Percentiles rank a stretch among this genome's conserved stretches.
Evolutionary conservation across 2,797 vertebrate species (phyloP).

Genomic region (Enteromius trimaculatus): DNA sequence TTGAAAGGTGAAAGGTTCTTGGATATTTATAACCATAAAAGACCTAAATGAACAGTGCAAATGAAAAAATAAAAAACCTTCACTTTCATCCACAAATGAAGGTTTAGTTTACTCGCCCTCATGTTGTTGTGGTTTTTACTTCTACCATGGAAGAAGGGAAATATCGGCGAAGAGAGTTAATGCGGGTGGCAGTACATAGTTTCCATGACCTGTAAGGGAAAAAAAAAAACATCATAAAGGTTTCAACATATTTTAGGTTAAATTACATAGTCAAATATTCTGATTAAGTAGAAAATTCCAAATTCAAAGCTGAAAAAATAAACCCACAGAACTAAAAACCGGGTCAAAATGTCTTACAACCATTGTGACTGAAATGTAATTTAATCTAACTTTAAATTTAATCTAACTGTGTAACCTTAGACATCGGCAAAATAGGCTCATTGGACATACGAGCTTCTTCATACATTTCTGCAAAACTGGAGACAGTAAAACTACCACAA

Average conservation of each 20-base stretch:
- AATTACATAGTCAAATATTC: neutral
- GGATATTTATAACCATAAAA: neutral
- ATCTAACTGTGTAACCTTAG: no score
- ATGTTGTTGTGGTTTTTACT: neutral
- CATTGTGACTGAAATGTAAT: no score
- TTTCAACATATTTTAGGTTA: neutral
- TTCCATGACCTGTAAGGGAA: neutral
- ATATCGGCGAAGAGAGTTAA: neutral
- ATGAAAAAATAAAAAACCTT: neutral
- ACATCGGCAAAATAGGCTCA: no score
- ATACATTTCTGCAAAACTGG: no score
- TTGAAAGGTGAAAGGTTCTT: neutral
- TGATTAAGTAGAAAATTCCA: neutral
- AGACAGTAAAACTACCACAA: no score
- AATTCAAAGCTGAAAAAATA: neutral
- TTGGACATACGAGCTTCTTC: no score
- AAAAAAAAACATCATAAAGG: neutral
- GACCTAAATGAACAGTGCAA: neutral
- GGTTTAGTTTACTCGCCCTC: neutral
- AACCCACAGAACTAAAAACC: neutral
- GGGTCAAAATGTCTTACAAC: neutral
- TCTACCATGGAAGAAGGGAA: neutral
- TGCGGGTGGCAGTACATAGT: neutral
- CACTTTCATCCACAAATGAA: neutral
- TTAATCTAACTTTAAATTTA: no score